These are phyloP conservation scores for Ginglymostoma cirratum DNA, from an alignment of 2,113 vertebrate species.

Conservation along the genomic window DNA sequence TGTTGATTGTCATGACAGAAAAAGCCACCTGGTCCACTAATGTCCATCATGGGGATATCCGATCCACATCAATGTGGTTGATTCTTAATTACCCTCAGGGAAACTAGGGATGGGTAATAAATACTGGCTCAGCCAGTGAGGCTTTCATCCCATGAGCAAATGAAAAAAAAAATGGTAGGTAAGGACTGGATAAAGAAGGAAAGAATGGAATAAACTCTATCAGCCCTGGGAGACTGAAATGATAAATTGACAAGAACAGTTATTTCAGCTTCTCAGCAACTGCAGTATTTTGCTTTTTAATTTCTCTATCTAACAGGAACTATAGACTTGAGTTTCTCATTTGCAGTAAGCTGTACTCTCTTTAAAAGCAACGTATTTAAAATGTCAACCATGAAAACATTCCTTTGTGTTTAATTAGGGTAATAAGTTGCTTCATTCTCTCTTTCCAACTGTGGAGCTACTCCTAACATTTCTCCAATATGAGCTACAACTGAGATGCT, in stretches of 20 bases:
- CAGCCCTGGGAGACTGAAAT: neutral
- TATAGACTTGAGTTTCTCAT: neutral
- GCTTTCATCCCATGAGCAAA: no score
- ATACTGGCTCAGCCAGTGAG: no score
- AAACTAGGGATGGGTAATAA: no score
- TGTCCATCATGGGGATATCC: no score
- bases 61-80: no score
- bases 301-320: neutral
- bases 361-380: neutral
- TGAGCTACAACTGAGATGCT: neutral
- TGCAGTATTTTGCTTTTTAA: neutral
- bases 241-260: neutral
- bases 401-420: neutral
- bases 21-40: no score
- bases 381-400: neutral
- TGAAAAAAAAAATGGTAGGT: no score
- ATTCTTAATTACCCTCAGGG: no score
- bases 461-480: neutral
- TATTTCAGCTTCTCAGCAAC: neutral
- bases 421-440: neutral
- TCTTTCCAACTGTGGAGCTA: neutral
- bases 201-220: neutral
- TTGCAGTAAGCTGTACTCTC: neutral
- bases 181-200: neutral
- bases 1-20: no score